phyloP scores from a whole-genome alignment of 2,113 vertebrate species.

The Cyphomyrus plagiostoma region DNA sequence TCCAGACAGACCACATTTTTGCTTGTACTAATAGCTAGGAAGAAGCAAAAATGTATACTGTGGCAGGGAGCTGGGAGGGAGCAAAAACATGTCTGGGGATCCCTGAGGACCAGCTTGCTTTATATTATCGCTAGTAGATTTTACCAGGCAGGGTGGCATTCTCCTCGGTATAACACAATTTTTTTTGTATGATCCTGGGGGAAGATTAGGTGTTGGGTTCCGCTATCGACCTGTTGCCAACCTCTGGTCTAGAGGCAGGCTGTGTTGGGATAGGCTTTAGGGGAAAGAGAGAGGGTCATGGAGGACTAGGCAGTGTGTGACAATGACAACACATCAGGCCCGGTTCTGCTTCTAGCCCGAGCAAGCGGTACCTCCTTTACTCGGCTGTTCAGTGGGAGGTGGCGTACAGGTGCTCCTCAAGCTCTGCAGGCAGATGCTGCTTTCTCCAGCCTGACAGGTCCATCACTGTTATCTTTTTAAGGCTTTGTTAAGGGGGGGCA shows the following conservation, averaged over 20 bases:
- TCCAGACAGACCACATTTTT: neutral
- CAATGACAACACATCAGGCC: neutral
- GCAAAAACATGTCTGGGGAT: neutral
- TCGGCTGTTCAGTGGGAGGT: neutral
- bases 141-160: neutral
- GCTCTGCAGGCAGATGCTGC: neutral
- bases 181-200: neutral
- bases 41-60: neutral
- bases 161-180: neutral
- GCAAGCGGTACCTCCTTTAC: neutral
- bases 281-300: neutral
- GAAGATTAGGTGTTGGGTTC: neutral
- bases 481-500: constrained; percentile 23
- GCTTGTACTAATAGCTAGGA: neutral
- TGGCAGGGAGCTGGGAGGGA: no score
- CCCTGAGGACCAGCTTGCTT: neutral
- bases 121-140: neutral
- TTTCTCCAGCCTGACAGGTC: neutral
- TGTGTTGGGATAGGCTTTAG: neutral
- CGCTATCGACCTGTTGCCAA: neutral
- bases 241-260: neutral
- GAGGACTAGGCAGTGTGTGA: neutral
- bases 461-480: constrained; percentile 37
- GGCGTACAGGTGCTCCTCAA: neutral
- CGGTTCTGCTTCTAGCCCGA: neutral